phyloP scores from a whole-genome alignment of 2,797 vertebrate genomes.

The Phataginus tetradactyla region DNA sequence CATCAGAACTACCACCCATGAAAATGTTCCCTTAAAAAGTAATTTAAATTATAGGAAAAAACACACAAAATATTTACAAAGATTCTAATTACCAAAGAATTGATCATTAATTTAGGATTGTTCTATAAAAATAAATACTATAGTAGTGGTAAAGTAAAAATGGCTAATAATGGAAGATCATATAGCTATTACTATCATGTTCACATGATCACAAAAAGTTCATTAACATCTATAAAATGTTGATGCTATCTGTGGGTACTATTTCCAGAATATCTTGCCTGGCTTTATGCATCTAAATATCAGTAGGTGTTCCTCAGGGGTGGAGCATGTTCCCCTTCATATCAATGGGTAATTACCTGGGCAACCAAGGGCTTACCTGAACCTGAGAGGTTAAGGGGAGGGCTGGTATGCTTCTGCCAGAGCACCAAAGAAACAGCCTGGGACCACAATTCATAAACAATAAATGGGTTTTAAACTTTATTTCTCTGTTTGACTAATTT shows the following conservation, averaged over 20 bases:
- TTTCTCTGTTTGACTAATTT: no score
- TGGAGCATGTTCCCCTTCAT: no score
- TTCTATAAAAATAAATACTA: not conserved
- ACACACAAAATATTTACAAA: not conserved
- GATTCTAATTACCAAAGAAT: not conserved
- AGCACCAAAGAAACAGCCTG: no score
- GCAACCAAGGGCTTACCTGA: no score
- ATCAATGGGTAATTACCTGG: no score
- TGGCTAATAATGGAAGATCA: not conserved
- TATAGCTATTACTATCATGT: not conserved
- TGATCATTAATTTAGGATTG: not conserved
- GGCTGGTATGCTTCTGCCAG: no score
- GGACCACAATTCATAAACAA: no score
- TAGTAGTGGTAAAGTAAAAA: not conserved
- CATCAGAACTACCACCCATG: not conserved
- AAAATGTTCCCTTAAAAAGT: not conserved
- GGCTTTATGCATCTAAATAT: no score
- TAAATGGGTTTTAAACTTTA: no score
- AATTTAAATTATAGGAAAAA: not conserved
- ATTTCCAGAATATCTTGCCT: no score
- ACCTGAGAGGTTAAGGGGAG: no score
- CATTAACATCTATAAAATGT: not conserved
- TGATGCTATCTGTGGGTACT: not conserved
- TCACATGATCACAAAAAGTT: not conserved
- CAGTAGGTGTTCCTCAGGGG: no score